These are phyloP conservation scores for Conops quadrifasciatus DNA, from an alignment of 2,888 invertebrate genomes.

Conservation along the genomic window DNA sequence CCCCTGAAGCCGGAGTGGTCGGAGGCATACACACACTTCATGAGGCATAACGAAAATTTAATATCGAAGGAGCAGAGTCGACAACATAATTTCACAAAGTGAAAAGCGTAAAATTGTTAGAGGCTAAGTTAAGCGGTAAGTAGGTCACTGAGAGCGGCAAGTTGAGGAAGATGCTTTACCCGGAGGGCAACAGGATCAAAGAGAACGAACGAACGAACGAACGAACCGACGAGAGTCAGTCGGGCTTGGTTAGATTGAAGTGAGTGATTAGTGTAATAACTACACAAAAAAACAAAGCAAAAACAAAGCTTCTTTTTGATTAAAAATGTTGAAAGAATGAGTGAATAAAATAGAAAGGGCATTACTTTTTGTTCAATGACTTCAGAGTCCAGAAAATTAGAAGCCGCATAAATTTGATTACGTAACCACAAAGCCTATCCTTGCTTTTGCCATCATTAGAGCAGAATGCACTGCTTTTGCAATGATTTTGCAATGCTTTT, in stretches of 20 bases:
- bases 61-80: conserved; percentile 13
- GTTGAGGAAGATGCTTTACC: neutral
- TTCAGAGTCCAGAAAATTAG: neutral
- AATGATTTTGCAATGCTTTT: neutral
- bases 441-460: neutral
- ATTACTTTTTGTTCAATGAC: neutral
- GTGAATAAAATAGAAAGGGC: neutral
- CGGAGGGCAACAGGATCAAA: neutral
- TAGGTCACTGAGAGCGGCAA: conserved; percentile 9
- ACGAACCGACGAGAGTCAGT: neutral
- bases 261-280: neutral
- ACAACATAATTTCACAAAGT: conserved; percentile 30
- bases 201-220: neutral
- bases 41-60: conserved; percentile 20
- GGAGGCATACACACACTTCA: neutral
- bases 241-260: neutral
- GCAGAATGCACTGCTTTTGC: neutral
- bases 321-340: neutral
- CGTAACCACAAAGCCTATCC: conserved; percentile 1
- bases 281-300: neutral
- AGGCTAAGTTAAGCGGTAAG: neutral
- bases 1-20: no score
- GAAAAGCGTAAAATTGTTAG: conserved; percentile 31
- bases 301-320: neutral
- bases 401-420: neutral